These are phyloP conservation scores for Corynorhinus townsendii DNA, from an alignment of 2,113 vertebrate genomes.

Conservation along the genomic window DNA sequence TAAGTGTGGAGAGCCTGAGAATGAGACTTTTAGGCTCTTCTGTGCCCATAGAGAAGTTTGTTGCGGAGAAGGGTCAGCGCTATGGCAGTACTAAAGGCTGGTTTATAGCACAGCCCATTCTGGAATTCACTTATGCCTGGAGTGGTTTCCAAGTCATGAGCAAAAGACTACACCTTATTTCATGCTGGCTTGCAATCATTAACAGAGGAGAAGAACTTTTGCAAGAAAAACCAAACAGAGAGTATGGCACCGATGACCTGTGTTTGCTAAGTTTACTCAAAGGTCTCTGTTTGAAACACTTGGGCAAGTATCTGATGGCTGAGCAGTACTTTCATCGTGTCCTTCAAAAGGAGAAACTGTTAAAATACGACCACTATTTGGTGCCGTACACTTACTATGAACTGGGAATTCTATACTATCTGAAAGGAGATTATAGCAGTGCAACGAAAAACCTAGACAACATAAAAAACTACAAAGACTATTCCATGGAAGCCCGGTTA, in stretches of 20 bases:
- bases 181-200: slow-evolving; percentile 61
- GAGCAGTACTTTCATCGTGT: slow-evolving; percentile 61
- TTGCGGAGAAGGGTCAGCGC: slow-evolving; percentile 55
- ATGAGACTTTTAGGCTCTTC: slow-evolving; percentile 54
- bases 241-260: slow-evolving; percentile 59
- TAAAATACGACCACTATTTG: slow-evolving; percentile 68
- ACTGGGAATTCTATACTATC: slow-evolving; percentile 62
- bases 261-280: slow-evolving; percentile 64
- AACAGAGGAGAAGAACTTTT: slow-evolving; percentile 59
- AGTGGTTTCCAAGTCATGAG: slow-evolving; percentile 70
- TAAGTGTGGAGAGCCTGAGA: slow-evolving; percentile 47
- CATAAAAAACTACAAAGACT: slow-evolving; percentile 67
- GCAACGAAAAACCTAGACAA: slow-evolving; percentile 50
- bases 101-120: slow-evolving; percentile 63
- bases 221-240: slow-evolving; percentile 16
- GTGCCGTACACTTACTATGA: slow-evolving; percentile 69
- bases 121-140: slow-evolving; percentile 70
- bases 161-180: slow-evolving; percentile 56
- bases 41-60: slow-evolving; percentile 64
- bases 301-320: slow-evolving; percentile 43
- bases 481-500: slow-evolving; percentile 63
- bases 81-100: slow-evolving; percentile 43
- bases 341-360: slow-evolving; percentile 60
- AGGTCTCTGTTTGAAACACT: slow-evolving; percentile 63
- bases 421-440: slow-evolving; percentile 52